Evolutionary conservation across 2,113 vertebrate genomes (phyloP).

Genomic region (Channa argus): DNA sequence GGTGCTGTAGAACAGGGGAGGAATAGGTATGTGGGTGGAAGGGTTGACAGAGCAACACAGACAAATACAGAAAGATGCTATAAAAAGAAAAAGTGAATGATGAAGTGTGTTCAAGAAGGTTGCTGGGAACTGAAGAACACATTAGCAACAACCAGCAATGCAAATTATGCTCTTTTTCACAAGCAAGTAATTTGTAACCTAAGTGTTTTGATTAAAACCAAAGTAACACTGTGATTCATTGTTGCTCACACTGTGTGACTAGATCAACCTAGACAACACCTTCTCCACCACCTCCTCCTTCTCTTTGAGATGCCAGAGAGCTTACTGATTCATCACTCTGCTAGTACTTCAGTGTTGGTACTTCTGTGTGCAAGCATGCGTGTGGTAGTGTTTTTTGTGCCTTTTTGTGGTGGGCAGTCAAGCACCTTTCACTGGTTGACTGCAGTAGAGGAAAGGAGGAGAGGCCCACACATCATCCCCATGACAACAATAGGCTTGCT

Average conservation of each 20-base stretch:
- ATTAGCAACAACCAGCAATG: conserved; percentile 56
- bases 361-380: conserved; percentile 32
- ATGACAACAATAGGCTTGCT: conserved; percentile 62
- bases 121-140: conserved; percentile 40
- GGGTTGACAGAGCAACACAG: conserved; percentile 33
- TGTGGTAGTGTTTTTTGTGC: conserved; percentile 9
- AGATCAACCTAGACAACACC: conserved; percentile 48
- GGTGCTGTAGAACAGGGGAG: conserved; percentile 24
- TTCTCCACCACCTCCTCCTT: conserved; percentile 31
- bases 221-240: conserved; percentile 57
- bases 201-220: conserved; percentile 61
- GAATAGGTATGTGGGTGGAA: conserved; percentile 19
- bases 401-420: conserved; percentile 55
- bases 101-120: conserved; percentile 34
- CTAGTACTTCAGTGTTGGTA: conserved; percentile 10
- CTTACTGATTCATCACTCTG: conserved; percentile 63
- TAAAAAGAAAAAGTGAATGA: conserved; percentile 42
- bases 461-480: conserved; percentile 64
- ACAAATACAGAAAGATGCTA: conserved; percentile 27
- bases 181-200: conserved; percentile 63
- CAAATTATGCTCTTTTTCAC: conserved; percentile 46
- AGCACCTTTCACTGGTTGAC: conserved; percentile 45
- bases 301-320: conserved; percentile 30
- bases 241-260: conserved; percentile 33
- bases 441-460: conserved; percentile 46